Percentiles rank a stretch among this genome's conserved stretches.
Conservation (phyloP, 2,888 invertebrate genomes). For the Lacanobia wlatinum region DNA sequence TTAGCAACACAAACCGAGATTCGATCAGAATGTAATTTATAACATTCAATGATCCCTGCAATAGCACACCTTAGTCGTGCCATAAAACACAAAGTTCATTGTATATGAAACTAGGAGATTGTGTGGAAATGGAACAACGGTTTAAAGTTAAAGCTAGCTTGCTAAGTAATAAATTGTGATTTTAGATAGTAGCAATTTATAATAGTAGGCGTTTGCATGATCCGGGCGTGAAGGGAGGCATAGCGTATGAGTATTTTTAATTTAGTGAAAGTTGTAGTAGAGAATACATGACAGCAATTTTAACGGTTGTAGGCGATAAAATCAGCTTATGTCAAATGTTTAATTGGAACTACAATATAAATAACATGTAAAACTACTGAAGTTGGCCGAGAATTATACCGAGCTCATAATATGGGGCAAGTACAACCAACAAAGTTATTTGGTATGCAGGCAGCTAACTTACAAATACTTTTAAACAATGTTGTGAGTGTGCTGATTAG, state of each 20-base stretch:
- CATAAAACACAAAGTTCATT: constrained; percentile 57
- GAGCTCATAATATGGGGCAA: too few relatives aligned
- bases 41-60: constrained; percentile 58
- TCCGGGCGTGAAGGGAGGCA: constrained; percentile 27
- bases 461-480: too few relatives aligned
- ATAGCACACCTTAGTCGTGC: constrained; percentile 43
- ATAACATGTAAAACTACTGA: too few relatives aligned
- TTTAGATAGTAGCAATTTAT: constrained; percentile 50
- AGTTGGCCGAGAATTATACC: too few relatives aligned
- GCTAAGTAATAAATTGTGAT: constrained; percentile 53
- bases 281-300: constrained; percentile 35
- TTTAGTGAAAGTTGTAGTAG: constrained; percentile 46
- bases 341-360: constrained; percentile 20
- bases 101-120: constrained; percentile 48
- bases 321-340: constrained; percentile 11
- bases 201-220: constrained; percentile 43
- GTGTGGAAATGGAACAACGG: constrained; percentile 44
- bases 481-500: too few relatives aligned
- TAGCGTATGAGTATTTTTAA: constrained; percentile 30
- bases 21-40: constrained; percentile 56
- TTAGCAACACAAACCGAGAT: constrained; percentile 54
- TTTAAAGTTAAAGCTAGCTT: constrained; percentile 46
- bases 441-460: too few relatives aligned
- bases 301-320: constrained; percentile 19
- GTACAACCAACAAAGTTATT: too few relatives aligned